Percentiles rank a stretch among this genome's conserved stretches.
Evolutionary conservation across 2,113 vertebrate genomes (phyloP).

Genomic region (Blennius ocellaris): DNA sequence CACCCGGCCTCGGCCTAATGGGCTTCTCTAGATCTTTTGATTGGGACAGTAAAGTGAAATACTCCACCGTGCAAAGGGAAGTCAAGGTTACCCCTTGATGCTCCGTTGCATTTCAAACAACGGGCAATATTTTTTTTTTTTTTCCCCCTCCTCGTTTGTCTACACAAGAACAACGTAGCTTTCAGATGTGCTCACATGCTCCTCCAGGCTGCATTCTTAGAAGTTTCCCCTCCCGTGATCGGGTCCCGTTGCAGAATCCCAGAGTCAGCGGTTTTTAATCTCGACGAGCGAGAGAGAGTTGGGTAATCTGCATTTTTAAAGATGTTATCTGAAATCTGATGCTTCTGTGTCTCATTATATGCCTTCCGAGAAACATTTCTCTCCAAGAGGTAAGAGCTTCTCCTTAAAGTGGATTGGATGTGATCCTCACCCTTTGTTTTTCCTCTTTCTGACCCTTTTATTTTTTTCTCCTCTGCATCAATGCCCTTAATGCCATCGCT

Average conservation of each 20-base stretch:
- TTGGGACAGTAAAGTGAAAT: constrained; percentile 32
- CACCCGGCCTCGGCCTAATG: constrained; percentile 25
- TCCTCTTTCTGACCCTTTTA: constrained; percentile 7
- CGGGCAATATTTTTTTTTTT: constrained; percentile 22
- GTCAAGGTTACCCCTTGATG: constrained; percentile 48
- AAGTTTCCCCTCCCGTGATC: not conserved
- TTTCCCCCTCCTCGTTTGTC: constrained; percentile 29
- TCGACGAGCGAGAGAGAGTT: constrained; percentile 4
- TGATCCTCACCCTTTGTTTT: constrained; percentile 22
- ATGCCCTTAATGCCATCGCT: not conserved
- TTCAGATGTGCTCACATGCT: constrained; percentile 12
- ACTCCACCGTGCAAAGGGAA: constrained; percentile 25
- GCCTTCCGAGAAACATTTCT: constrained; percentile 80
- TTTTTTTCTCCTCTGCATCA: constrained; percentile 20
- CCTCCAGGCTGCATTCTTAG: not conserved
- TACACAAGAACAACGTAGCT: constrained; percentile 12
- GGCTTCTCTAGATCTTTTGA: constrained; percentile 22
- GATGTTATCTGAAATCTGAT: constrained; percentile 54
- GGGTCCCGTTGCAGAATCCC: not conserved
- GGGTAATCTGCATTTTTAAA: constrained; percentile 10
- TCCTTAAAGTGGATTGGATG: constrained; percentile 16
- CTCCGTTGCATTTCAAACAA: constrained; percentile 19
- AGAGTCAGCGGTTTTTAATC: constrained; percentile 1
- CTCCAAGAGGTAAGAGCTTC: constrained; percentile 80
- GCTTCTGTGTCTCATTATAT: constrained; percentile 75